Evolutionary conservation across 2,888 invertebrate species (phyloP), one percentile per base, ranked within the genome.

Genomic region (Morinoia aosen): DNA sequence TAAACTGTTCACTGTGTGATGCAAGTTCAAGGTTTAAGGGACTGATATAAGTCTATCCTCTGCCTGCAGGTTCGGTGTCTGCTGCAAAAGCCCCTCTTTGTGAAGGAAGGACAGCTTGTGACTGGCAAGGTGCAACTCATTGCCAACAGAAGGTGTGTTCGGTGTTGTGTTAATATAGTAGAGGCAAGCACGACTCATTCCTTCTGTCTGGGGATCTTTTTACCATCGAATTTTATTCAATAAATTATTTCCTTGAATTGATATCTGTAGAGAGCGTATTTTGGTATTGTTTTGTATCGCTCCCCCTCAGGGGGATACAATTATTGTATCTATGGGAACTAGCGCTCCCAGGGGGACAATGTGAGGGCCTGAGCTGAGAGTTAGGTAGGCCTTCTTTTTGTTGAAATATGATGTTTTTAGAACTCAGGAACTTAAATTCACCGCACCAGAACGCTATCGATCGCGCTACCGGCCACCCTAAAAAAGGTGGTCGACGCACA

Each of bases 41-140:
- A 33, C 76, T 0, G 25, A 14, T 76, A 25, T 33, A 33, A 25
- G 33, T 10, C 19, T 61, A 33, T 76, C 57, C 33, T 12, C 2
- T 93, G 57, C 33, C 11, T 57, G 57, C 93, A 96, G 96, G 99
- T 99, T 4, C 98, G 99, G 61, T 99, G 99, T 97, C 98, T 99
- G 96, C 97, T 99, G 95, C 99, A 99, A 97, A 98, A 98, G 97
- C 99, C 99, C 2, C 98, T 99, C 94, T 98, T 99, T 97, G 99
- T 99, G 56, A 99, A 99, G 97, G 98, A 99, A 97, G 99, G 99
- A 3, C 99, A 99, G 97, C 98, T 98, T 16, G 97, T 99, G 95
- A 98, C 98, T 0, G 99, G 99, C 33, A 96, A 96, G 97, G 99
- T 99, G 64, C 97, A 98, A 96, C 98, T 99, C 97, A 98, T 98